phyloP scores from a whole-genome alignment of 2,888 invertebrate genomes.

The Tanypteryx hageni region DNA sequence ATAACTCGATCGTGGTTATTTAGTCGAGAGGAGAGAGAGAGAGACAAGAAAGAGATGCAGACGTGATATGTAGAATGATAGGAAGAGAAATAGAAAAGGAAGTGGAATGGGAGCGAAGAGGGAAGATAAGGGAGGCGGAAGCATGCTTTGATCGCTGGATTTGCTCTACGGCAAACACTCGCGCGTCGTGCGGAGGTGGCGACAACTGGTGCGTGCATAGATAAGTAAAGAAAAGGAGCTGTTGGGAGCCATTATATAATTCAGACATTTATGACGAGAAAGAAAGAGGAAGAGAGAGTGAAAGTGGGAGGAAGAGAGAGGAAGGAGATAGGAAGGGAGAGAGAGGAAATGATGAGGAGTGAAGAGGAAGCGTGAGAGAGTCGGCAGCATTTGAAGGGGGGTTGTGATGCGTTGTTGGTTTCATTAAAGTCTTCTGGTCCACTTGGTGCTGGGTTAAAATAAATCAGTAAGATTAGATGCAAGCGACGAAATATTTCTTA shows the following conservation, averaged over 20 bases:
- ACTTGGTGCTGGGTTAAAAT: not conserved
- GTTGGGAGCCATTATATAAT: conserved; percentile 19
- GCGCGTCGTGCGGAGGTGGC: not conserved
- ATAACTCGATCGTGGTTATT: not conserved
- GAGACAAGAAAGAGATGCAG: not conserved
- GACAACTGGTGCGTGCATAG: conserved; percentile 9
- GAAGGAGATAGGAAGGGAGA: not conserved
- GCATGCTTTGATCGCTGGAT: not conserved
- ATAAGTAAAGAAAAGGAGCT: conserved; percentile 1
- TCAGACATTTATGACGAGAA: not conserved
- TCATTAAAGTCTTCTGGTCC: not conserved
- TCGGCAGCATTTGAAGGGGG: not conserved
- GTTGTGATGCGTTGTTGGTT: not conserved
- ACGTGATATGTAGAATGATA: not conserved
- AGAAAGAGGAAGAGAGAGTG: not conserved
- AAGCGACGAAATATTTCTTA: not conserved
- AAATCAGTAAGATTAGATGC: not conserved
- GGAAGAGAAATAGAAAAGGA: not conserved
- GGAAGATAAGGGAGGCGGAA: not conserved
- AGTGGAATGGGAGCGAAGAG: not conserved
- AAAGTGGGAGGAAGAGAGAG: not conserved
- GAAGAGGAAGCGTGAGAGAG: not conserved
- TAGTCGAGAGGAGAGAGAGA: not conserved
- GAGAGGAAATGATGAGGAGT: not conserved
- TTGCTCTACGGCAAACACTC: not conserved